A percentile compares a stretch with the other conserved stretches of the same genome.
These are phyloP conservation scores for Sebastes trivittatus DNA, from an alignment of 2,797 vertebrate species.

Conservation along the genomic window DNA sequence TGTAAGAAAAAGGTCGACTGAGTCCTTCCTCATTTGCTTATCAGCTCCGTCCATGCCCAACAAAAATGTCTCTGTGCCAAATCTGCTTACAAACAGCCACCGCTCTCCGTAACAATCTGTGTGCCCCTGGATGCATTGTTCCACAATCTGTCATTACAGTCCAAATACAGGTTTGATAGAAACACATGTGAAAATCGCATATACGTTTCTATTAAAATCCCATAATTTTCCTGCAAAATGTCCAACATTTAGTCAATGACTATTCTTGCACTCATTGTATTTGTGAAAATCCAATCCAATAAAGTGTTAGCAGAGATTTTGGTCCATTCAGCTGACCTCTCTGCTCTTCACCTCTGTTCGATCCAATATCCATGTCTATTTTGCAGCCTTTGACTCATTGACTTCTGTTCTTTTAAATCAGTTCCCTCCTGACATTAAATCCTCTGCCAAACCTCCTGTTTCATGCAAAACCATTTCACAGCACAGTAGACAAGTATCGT, in stretches of 20 bases:
- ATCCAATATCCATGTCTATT: background rate
- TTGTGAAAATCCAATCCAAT: background rate
- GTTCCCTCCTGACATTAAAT: background rate
- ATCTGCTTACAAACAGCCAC: background rate
- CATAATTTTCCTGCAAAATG: background rate
- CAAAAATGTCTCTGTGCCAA: background rate
- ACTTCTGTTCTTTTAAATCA: background rate
- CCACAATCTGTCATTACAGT: background rate
- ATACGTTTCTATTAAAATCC: background rate
- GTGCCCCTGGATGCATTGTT: background rate
- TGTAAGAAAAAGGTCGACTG: background rate
- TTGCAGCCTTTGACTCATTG: background rate
- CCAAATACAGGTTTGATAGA: background rate
- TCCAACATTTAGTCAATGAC: background rate
- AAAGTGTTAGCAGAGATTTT: background rate
- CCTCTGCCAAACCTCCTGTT: background rate
- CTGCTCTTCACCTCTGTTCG: background rate
- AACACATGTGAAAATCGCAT: background rate
- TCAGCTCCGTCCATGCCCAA: constrained; percentile 13
- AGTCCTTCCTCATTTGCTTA: background rate
- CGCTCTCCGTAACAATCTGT: background rate
- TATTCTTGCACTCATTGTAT: background rate
- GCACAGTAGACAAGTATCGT: accelerated
- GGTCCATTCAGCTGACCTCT: background rate
- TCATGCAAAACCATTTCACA: background rate